Evolutionary conservation across 2,113 vertebrate genomes (phyloP).

Genomic region (Malurus cyaneus): DNA sequence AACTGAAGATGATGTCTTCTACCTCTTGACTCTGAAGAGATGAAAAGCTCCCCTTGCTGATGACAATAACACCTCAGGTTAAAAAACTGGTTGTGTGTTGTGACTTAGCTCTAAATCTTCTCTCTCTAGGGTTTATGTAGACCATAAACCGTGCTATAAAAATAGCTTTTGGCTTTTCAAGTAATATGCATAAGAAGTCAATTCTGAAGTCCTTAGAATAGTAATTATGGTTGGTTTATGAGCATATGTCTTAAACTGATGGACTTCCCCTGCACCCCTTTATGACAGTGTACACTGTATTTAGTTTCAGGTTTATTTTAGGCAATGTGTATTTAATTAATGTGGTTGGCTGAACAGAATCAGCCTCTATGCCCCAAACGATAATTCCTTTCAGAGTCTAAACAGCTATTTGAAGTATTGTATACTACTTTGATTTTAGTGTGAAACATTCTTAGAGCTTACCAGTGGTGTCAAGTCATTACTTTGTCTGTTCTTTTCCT

Average conservation of each 20-base stretch:
- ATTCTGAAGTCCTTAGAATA: background rate
- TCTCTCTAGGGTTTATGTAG: background rate
- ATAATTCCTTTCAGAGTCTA: background rate
- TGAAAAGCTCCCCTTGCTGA: background rate
- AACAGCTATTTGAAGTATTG: background rate
- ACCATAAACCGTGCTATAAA: background rate
- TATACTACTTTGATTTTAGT: background rate
- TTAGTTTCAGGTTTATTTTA: background rate
- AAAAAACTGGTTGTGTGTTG: background rate
- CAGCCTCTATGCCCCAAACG: background rate
- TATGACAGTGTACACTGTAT: background rate
- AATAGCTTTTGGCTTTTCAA: background rate
- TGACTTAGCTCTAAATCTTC: background rate
- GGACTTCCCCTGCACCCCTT: background rate
- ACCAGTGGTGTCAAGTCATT: background rate
- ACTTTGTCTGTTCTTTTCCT: background rate
- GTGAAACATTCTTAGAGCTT: background rate
- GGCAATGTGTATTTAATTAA: background rate
- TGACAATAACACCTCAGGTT: background rate
- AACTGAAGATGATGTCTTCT: background rate
- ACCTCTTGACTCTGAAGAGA: background rate
- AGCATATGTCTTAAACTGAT: background rate
- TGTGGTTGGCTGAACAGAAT: background rate
- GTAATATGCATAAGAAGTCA: background rate
- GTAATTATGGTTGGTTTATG: background rate